Evolutionary conservation across 2,113 vertebrate genomes (phyloP).

Genomic region (Megaceryle maxima): DNA sequence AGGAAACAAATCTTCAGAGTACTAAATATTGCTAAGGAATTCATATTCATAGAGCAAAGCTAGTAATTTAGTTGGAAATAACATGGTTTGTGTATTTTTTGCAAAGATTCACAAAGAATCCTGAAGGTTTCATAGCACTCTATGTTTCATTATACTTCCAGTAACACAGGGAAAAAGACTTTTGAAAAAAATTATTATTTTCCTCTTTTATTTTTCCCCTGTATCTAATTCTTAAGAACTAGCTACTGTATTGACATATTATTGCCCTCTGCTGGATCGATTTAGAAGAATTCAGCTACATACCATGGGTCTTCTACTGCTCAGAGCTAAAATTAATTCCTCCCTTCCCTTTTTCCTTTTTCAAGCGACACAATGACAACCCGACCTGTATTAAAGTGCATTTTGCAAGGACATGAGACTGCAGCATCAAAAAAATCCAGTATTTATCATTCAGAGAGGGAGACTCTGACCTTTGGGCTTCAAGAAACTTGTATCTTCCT

Average conservation of each 20-base stretch:
- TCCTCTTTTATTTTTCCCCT: neutral
- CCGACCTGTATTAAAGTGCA: neutral
- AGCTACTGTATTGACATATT: conserved; percentile 52
- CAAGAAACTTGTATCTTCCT: neutral
- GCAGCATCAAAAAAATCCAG: neutral
- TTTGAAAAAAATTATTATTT: neutral
- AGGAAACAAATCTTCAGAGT: neutral
- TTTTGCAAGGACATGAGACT: neutral
- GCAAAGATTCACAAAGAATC: neutral
- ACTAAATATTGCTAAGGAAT: neutral
- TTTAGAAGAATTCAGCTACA: conserved; percentile 42
- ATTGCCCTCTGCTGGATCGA: conserved; percentile 64
- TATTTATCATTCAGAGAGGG: neutral
- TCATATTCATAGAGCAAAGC: neutral
- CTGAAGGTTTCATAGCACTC: neutral
- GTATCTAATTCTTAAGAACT: neutral
- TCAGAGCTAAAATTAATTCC: neutral
- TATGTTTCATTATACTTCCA: neutral
- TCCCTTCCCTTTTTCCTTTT: neutral
- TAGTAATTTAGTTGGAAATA: neutral
- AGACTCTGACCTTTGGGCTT: neutral
- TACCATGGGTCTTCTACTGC: neutral
- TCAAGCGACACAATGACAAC: neutral
- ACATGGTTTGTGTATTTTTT: neutral
- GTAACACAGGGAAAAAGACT: neutral